Conservation (phyloP, 2,888 invertebrate genomes). For the Eristalis pertinax region DNA sequence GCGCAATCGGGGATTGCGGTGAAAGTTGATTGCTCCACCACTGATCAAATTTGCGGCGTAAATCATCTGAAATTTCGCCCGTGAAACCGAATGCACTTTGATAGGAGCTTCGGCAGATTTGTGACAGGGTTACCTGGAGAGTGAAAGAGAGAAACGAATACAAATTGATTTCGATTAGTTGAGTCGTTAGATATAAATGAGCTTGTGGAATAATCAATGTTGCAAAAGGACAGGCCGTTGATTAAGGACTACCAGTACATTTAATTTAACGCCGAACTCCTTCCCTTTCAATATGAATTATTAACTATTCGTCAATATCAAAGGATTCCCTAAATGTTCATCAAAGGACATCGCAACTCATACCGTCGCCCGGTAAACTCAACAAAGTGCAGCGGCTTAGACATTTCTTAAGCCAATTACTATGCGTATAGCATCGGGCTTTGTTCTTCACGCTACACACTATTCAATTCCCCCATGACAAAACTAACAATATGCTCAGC, state of each 20-base stretch:
- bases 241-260: too few species aligned
- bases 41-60: slow-evolving; percentile 93
- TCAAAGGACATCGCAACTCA: background rate
- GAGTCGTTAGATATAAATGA: background rate
- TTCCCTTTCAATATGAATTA: background rate
- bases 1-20: slow-evolving; percentile 83
- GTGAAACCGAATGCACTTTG: slow-evolving; percentile 85
- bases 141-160: slow-evolving; percentile 4
- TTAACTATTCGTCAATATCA: background rate
- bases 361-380: background rate
- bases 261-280: too few species aligned
- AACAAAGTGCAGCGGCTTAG: background rate
- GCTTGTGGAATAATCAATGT: background rate
- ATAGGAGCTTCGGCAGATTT: slow-evolving; percentile 90
- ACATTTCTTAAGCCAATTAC: background rate
- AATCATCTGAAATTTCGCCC: slow-evolving; percentile 90
- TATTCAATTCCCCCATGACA: slow-evolving; percentile 22
- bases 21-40: slow-evolving; percentile 93
- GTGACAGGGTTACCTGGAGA: slow-evolving; percentile 89
- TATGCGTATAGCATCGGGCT: background rate
- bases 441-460: background rate
- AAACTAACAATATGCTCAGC: background rate
- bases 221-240: too few species aligned
- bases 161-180: background rate
- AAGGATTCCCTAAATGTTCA: background rate